These are phyloP conservation scores for Crypturellus tataupa DNA, from an alignment of 2,797 vertebrate genomes.

Conservation along the genomic window DNA sequence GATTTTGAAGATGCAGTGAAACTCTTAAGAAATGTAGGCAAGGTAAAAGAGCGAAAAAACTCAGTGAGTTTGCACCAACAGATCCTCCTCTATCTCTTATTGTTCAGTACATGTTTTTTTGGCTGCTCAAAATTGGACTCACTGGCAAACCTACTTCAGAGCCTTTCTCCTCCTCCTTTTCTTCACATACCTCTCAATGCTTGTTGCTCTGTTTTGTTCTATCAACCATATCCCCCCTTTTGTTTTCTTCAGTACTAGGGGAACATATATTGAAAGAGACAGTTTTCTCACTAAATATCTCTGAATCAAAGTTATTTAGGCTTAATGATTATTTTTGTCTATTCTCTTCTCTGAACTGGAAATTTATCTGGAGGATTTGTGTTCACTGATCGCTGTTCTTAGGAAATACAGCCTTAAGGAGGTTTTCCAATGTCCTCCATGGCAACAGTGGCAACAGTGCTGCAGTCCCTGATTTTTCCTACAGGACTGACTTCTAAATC, in stretches of 20 bases:
- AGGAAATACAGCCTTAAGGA: not conserved
- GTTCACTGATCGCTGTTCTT: not conserved
- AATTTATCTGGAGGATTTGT: not conserved
- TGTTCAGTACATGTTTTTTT: not conserved
- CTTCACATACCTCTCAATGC: not conserved
- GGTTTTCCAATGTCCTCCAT: not conserved
- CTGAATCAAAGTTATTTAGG: not conserved
- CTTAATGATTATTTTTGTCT: not conserved
- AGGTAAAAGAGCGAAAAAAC: not conserved
- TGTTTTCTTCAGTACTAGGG: not conserved
- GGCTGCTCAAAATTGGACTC: not conserved
- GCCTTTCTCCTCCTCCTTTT: not conserved
- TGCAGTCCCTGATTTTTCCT: not conserved
- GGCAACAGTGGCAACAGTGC: not conserved
- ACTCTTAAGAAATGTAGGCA: not conserved
- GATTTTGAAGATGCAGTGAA: not conserved
- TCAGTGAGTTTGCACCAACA: not conserved
- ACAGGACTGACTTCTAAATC: not conserved
- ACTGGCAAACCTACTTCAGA: not conserved
- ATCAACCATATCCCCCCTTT: not conserved
- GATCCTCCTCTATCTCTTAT: not conserved
- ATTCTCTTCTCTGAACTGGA: not conserved
- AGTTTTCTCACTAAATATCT: not conserved
- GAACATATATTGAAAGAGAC: not conserved
- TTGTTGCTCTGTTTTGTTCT: not conserved